Evolutionary conservation across 2,113 vertebrate species (phyloP).

Genomic region (Nanorana parkeri): DNA sequence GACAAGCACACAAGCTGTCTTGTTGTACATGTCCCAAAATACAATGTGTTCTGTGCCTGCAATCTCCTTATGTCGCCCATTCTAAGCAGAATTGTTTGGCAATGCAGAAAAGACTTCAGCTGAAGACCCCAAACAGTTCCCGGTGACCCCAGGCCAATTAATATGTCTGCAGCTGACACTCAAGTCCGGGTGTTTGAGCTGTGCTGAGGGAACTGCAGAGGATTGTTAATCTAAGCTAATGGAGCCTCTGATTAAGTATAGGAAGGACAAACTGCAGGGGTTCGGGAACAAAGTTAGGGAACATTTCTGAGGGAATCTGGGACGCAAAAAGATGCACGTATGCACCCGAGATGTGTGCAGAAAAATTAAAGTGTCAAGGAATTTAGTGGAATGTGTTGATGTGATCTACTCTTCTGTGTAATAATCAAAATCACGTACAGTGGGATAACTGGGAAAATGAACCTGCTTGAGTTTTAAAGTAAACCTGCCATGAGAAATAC

Average conservation of each 20-base stretch:
- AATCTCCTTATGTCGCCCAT: background rate
- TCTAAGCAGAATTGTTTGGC: background rate
- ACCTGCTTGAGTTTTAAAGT: too few species aligned
- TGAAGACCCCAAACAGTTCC: background rate
- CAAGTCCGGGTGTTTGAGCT: background rate
- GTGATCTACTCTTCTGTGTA: too few species aligned
- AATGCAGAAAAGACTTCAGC: background rate
- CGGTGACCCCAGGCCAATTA: conserved; percentile 13
- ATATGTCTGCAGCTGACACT: background rate
- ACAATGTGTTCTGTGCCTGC: background rate
- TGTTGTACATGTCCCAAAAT: background rate
- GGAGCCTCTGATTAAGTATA: conserved; percentile 18
- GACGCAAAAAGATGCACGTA: conserved; percentile 16
- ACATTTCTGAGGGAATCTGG: background rate
- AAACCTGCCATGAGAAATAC: too few species aligned
- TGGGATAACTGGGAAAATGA: too few species aligned
- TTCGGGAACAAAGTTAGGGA: conserved; percentile 16
- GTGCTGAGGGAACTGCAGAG: background rate
- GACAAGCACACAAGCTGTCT: background rate
- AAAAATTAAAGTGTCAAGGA: too few species aligned
- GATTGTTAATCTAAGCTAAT: conserved; percentile 23
- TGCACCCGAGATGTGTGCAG: background rate
- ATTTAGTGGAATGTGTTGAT: too few species aligned
- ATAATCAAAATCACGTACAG: too few species aligned
- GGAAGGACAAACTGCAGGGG: conserved; percentile 20